Evolutionary conservation across 2,888 invertebrate species (phyloP).

Genomic region (Synergus itoensis): DNA sequence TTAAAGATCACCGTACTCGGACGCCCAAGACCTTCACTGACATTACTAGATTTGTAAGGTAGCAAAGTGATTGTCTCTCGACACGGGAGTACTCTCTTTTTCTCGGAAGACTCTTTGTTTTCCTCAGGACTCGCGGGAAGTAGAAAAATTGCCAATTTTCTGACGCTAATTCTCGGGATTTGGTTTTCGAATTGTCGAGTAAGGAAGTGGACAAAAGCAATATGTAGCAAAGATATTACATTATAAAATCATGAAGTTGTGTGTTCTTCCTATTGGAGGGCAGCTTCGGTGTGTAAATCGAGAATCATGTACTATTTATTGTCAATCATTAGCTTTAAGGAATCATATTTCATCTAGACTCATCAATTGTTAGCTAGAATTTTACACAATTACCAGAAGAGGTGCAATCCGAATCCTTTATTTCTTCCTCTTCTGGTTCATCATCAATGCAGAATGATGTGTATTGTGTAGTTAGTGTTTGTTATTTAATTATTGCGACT

Average conservation of each 20-base stretch:
- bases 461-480: conserved; percentile 57
- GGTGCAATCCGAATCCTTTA: not conserved
- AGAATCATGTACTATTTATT: conserved; percentile 24
- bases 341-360: conserved; percentile 1
- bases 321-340: conserved; percentile 22
- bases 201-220: not conserved
- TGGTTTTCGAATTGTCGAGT: not conserved
- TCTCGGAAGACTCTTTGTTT: not conserved
- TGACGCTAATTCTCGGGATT: not conserved
- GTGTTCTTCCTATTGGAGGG: conserved; percentile 32
- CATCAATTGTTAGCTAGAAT: not conserved
- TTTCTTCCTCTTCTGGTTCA: not conserved
- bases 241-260: conserved; percentile 4
- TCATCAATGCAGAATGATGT: conserved; percentile 1
- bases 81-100: conserved; percentile 1
- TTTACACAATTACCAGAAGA: not conserved
- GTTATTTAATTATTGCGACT: conserved; percentile 70
- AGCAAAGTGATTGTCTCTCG: conserved; percentile 37
- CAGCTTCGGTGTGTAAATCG: not conserved
- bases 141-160: not conserved
- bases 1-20: conserved; percentile 26
- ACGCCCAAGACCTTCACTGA: conserved; percentile 43
- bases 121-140: not conserved
- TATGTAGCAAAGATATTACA: conserved; percentile 23
- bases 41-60: conserved; percentile 45